A percentile compares a stretch with the other conserved stretches of the same genome.
Evolutionary conservation across 1,140 invertebrate genomes (phyloP).

Genomic region (Linepithema humile): DNA sequence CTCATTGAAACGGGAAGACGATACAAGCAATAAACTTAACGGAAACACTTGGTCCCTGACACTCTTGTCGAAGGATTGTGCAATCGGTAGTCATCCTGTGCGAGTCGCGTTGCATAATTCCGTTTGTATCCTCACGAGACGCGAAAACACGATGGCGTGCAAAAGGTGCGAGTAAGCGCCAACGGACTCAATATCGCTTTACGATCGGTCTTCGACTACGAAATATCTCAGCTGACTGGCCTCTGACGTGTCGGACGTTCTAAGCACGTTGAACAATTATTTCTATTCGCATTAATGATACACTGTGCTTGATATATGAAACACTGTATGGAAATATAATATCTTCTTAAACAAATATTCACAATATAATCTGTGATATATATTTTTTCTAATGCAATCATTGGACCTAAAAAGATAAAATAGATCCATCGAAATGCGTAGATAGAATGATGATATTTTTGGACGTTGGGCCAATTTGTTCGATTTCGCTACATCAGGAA

Average conservation of each 20-base stretch:
- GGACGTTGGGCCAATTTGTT: background rate
- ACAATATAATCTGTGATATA: background rate
- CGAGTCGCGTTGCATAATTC: slow-evolving; percentile 66
- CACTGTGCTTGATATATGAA: background rate
- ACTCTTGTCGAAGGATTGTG: slow-evolving; percentile 59
- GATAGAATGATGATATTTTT: slow-evolving; percentile 27
- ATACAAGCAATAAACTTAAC: slow-evolving; percentile 45
- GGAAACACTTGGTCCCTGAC: slow-evolving; percentile 55
- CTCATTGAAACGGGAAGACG: slow-evolving; percentile 9
- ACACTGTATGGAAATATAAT: background rate
- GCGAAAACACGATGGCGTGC: slow-evolving; percentile 65
- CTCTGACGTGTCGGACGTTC: background rate
- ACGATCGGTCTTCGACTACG: slow-evolving; percentile 54
- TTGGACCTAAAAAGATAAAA: background rate
- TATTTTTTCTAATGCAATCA: background rate
- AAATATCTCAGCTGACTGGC: slow-evolving; percentile 48
- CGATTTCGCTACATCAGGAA: background rate
- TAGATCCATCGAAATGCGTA: background rate
- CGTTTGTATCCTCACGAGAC: slow-evolving; percentile 59
- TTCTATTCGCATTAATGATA: background rate
- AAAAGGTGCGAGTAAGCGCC: slow-evolving; percentile 45
- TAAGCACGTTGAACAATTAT: slow-evolving; percentile 17
- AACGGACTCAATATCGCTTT: slow-evolving; percentile 63
- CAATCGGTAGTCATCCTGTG: slow-evolving; percentile 48
- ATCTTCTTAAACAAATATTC: background rate